A percentile compares a stretch with the other conserved stretches of the same genome.
phyloP scores from a whole-genome alignment of 1,140 invertebrate species.

The Hyposmocoma kahamanoa region DNA sequence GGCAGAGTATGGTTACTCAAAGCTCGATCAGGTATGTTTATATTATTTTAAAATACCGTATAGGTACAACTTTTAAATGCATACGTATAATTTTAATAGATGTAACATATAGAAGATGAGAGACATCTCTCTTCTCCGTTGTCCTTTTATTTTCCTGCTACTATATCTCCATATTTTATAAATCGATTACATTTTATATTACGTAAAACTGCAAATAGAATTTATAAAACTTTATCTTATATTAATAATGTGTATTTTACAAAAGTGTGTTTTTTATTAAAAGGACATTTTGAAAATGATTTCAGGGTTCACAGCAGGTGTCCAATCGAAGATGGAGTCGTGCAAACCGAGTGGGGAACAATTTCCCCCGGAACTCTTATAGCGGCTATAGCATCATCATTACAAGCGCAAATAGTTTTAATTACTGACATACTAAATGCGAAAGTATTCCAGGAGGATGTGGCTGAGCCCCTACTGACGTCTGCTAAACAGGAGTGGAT shows the following conservation, averaged over 20 bases:
- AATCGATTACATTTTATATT: background rate
- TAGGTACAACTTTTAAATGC: background rate
- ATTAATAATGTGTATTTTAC: too few species aligned
- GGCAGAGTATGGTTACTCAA: constrained; percentile 30
- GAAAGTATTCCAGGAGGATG: constrained; percentile 45
- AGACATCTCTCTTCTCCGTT: too few species aligned
- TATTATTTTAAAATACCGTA: background rate
- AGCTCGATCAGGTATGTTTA: constrained; percentile 39
- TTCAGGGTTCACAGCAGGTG: constrained; percentile 66
- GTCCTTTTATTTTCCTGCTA: too few species aligned
- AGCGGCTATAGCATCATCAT: constrained; percentile 73
- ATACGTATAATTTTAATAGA: too few species aligned
- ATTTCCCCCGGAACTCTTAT: constrained; percentile 75
- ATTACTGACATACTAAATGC: constrained; percentile 51
- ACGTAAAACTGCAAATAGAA: background rate
- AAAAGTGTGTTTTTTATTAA: too few species aligned
- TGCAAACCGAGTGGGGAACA: constrained; percentile 75
- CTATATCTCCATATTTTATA: too few species aligned
- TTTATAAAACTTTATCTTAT: too few species aligned
- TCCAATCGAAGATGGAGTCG: constrained; percentile 76
- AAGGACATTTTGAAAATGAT: too few species aligned
- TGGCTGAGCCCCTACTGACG: constrained; percentile 43
- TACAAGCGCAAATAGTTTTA: constrained; percentile 73
- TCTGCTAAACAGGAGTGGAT: constrained; percentile 53
- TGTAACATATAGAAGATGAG: too few species aligned